Conservation (phyloP, 2,888 invertebrate genomes). For the Chrysomela aeneicollis region DNA sequence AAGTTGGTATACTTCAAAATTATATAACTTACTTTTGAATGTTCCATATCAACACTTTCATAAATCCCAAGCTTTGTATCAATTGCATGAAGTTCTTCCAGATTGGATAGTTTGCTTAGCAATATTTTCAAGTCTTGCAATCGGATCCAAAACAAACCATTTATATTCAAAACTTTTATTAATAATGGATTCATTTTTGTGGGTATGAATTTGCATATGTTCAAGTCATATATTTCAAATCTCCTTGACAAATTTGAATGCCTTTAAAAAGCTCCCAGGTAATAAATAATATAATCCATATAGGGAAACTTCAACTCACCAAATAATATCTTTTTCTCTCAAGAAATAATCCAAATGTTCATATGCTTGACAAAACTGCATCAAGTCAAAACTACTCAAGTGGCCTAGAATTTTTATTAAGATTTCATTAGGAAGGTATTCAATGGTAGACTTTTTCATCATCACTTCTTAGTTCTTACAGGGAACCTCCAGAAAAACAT, state of each 20-base stretch:
- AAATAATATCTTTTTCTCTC: slow-evolving; percentile 22
- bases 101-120: slow-evolving; percentile 29
- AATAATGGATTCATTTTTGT: slow-evolving; percentile 26
- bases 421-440: slow-evolving; percentile 28
- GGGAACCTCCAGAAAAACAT: too few relatives aligned
- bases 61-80: slow-evolving; percentile 35
- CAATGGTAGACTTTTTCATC: too few relatives aligned
- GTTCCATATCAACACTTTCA: slow-evolving; percentile 24
- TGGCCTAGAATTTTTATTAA: slow-evolving; percentile 20
- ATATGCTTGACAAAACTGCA: slow-evolving; percentile 28
- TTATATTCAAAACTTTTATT: slow-evolving; percentile 35
- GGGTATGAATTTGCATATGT: slow-evolving; percentile 30
- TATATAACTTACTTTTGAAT: slow-evolving; percentile 29
- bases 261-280: slow-evolving; percentile 9
- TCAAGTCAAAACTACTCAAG: slow-evolving; percentile 23
- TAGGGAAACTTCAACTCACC: slow-evolving; percentile 15
- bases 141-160: slow-evolving; percentile 36
- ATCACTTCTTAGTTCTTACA: too few relatives aligned
- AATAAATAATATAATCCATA: too few relatives aligned
- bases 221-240: slow-evolving; percentile 28
- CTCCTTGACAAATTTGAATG: slow-evolving; percentile 25
- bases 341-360: slow-evolving; percentile 22
- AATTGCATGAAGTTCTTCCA: slow-evolving; percentile 33
- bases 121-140: slow-evolving; percentile 29
- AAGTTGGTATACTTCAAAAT: too few relatives aligned